Base-by-base conservation (phyloP, 1,140 invertebrate genomes). In the Macrosteles quadrilineatus region DNA sequence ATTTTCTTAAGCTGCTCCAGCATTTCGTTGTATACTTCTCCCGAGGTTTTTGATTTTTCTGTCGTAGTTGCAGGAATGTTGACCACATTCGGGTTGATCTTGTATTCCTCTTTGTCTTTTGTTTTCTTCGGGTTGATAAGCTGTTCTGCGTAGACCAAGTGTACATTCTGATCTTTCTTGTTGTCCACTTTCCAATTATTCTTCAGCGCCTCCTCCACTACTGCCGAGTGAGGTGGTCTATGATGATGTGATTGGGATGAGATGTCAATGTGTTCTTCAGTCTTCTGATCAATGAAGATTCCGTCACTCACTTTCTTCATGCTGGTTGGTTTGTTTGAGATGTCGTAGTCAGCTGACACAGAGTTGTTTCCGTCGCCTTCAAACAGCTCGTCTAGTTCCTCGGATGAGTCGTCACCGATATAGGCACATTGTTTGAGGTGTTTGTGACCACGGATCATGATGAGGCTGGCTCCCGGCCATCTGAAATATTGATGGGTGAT, bases 371-470 rank as follows among this genome's bases (percentile, higher is more conserved):
- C 77, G 12, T 73, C 69, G n/a, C 76, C 80, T 75, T 87, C 85
- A 21, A 85, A 69, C 1, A 89, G 76, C 74, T 90, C 88, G 23
- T 90, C 87, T 6, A 88, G 68, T 73, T 90, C 89, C 77, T 91
- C 90, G 1, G 88, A 90, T 0, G 88, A 90, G 74, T 90, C 86
- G 74, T 92, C 89, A 1, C 91, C 91, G 64, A 93, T 91, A 78
- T 91, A 93, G 0, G 90, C 90, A 74, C 91, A 93, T 71, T 91
- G 87, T 74, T 90, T 87, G 0, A 93, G 79, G 79, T 91, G 88
- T 73, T 88, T 88, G 76, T 91, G 88, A 0, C 91, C 90, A 74
- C 88, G 83, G 40, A 93, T 89, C 75, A 92, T 86, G 50, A 91
- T 88, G 29, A 92, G 79, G 1, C 88, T 90, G 1, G 89, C 89